Conservation (phyloP, 2,888 invertebrate genomes). For the Luperina nickerlii region DNA sequence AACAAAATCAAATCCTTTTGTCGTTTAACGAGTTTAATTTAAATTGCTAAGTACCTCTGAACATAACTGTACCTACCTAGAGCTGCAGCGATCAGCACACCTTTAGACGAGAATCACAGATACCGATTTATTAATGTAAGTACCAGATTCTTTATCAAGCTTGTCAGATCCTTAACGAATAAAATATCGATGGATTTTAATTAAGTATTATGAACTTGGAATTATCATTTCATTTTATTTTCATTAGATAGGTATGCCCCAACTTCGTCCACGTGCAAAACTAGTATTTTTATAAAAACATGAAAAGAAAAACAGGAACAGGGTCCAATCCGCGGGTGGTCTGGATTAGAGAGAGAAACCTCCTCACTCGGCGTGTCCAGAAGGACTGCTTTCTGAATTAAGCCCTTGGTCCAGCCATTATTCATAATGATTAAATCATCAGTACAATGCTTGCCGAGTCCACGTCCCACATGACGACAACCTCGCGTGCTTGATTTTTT, state of each 20-base stretch:
- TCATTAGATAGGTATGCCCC: no score
- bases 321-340: not conserved
- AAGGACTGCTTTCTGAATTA: not conserved
- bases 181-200: not conserved
- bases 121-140: not conserved
- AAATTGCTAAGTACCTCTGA: not conserved
- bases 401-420: not conserved
- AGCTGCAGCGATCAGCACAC: not conserved
- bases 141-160: no score
- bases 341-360: not conserved
- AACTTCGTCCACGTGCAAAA: no score
- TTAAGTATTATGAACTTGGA: not conserved
- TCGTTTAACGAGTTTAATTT: conserved; percentile 14
- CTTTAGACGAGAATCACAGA: not conserved
- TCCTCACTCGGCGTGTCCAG: not conserved
- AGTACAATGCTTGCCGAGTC: not conserved
- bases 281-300: not conserved
- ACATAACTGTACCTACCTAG: not conserved
- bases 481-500: not conserved
- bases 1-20: conserved; percentile 28
- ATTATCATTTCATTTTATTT: not conserved
- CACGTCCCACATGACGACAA: not conserved
- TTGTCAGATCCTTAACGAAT: not conserved
- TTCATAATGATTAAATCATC: not conserved
- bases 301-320: not conserved